These are phyloP conservation scores for Brachionus plicatilis DNA, from an alignment of 1,140 invertebrate species.

Conservation along the genomic window DNA sequence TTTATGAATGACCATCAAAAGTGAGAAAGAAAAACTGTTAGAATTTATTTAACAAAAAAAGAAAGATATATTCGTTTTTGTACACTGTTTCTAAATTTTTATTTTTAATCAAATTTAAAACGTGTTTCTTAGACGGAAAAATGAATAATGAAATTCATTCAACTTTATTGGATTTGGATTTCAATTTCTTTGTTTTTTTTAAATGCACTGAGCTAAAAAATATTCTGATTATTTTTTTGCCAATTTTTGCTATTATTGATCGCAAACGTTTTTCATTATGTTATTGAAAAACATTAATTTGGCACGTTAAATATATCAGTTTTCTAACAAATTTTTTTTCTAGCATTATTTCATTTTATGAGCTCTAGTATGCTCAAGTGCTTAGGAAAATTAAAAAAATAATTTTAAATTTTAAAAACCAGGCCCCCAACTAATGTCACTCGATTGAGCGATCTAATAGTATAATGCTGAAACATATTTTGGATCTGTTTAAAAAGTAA, in stretches of 20 bases:
- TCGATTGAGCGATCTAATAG: background rate
- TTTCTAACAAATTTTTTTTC: background rate
- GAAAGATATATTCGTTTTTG: background rate
- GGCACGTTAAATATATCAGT: background rate
- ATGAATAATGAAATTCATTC: background rate
- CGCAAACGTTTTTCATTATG: background rate
- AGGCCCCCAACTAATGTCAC: background rate
- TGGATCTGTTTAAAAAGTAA: no score
- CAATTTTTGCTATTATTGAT: background rate
- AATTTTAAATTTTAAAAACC: background rate
- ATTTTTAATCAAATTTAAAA: background rate
- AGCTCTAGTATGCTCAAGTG: background rate
- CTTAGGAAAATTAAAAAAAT: background rate
- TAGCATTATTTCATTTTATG: background rate
- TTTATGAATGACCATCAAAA: background rate
- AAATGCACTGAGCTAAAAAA: background rate
- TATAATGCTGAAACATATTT: background rate
- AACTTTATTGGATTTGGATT: background rate
- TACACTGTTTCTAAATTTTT: background rate
- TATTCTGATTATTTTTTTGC: background rate
- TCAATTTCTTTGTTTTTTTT: background rate
- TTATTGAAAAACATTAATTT: background rate
- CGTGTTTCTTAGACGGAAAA: background rate
- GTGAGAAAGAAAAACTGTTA: background rate
- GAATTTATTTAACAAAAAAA: background rate